A percentile compares a stretch with the other conserved stretches of the same genome.
phyloP scores from a whole-genome alignment of 1,140 invertebrate genomes.

The Pseudachorutes palmiensis region DNA sequence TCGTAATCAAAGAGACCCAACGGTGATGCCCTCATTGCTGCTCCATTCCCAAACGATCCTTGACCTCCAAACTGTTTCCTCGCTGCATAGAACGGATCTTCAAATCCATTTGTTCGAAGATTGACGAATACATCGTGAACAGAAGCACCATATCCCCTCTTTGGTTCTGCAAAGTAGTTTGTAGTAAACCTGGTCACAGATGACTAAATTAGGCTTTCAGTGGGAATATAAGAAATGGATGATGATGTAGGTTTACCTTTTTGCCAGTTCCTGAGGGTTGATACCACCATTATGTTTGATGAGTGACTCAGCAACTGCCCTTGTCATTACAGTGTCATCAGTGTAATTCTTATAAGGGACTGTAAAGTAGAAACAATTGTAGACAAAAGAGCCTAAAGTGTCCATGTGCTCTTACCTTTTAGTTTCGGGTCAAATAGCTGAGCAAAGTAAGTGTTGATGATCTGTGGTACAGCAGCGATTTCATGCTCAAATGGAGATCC shows the following conservation, averaged over 20 bases:
- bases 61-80: constrained; percentile 59
- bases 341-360: constrained; percentile 57
- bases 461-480: constrained; percentile 44
- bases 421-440: constrained; percentile 51
- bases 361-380: constrained; percentile 40
- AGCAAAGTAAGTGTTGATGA: constrained; percentile 54
- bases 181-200: constrained; percentile 53
- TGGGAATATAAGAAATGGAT: neutral
- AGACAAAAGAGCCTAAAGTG: constrained; percentile 6
- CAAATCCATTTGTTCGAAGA: constrained; percentile 50
- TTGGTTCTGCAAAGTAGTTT: constrained; percentile 56
- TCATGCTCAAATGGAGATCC: constrained; percentile 62
- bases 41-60: constrained; percentile 72
- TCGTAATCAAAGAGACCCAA: constrained; percentile 55
- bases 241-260: constrained; percentile 40
- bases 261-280: constrained; percentile 52
- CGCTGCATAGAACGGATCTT: constrained; percentile 57
- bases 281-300: constrained; percentile 53
- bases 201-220: neutral
- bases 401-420: constrained; percentile 46
- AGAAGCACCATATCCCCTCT: constrained; percentile 58
- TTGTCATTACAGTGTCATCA: constrained; percentile 71
- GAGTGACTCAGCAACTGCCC: constrained; percentile 55
- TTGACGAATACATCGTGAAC: constrained; percentile 57
- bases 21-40: constrained; percentile 67